Evolutionary conservation across 2,113 vertebrate species (phyloP).

Genomic region (Plecotus auritus): DNA sequence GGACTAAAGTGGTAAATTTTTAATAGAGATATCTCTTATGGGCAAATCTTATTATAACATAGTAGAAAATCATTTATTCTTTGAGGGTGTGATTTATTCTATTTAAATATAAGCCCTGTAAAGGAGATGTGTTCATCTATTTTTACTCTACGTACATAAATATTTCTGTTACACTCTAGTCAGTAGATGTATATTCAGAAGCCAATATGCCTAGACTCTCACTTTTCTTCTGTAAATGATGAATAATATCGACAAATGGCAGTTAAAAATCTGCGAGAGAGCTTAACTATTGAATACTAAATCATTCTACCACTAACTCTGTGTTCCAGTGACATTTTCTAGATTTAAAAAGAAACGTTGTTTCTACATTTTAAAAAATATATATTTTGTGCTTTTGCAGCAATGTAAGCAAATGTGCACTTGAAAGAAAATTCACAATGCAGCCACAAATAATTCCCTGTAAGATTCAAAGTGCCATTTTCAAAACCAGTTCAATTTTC

Average conservation of each 20-base stretch:
- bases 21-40: constrained; percentile 65
- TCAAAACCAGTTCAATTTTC: constrained; percentile 49
- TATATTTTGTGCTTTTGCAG: constrained; percentile 49
- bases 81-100: constrained; percentile 74
- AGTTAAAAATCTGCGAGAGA: constrained; percentile 46
- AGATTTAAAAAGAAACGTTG: constrained; percentile 47
- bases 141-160: constrained; percentile 78
- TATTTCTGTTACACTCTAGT: constrained; percentile 69
- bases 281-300: constrained; percentile 57
- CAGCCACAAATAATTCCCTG: constrained; percentile 32
- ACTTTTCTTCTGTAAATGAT: constrained; percentile 62
- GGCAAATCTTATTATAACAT: constrained; percentile 70
- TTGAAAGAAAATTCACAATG: constrained; percentile 46
- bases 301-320: constrained; percentile 54
- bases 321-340: constrained; percentile 56
- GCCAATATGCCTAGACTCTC: constrained; percentile 60
- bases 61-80: constrained; percentile 71
- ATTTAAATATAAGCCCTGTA: constrained; percentile 70
- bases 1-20: constrained; percentile 66
- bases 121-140: constrained; percentile 76
- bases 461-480: constrained; percentile 50
- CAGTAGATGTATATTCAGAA: constrained; percentile 70
- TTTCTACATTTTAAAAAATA: constrained; percentile 24
- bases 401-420: constrained; percentile 31
- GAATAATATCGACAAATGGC: constrained; percentile 73